Evolutionary conservation across 30 jellyfish, hydroid and myxozoan genomes (phyloP).

Genomic region (Turritopsis rubra): DNA sequence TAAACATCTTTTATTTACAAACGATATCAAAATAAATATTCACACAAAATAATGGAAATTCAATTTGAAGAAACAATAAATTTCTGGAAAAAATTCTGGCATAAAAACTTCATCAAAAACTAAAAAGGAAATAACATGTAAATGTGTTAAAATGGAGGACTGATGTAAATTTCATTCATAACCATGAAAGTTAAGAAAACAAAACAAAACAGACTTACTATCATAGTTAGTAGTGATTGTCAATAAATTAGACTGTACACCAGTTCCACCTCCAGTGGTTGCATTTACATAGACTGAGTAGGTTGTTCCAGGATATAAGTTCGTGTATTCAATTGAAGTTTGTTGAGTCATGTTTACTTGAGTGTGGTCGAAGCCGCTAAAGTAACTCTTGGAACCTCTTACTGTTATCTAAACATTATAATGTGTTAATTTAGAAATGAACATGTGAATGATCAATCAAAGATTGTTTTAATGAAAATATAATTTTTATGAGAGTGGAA

Average conservation of each 20-base stretch:
- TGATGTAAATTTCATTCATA: too few relatives aligned
- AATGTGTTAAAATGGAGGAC: too few relatives aligned
- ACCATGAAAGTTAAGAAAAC: not conserved
- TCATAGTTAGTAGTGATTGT: not conserved
- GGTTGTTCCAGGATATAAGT: slow-evolving; percentile 47
- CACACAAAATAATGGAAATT: too few relatives aligned
- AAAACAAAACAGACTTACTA: not conserved
- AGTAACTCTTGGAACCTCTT: not conserved
- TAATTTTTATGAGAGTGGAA: not conserved
- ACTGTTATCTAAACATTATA: not conserved
- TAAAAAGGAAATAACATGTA: too few relatives aligned
- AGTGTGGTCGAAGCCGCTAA: slow-evolving; percentile 15
- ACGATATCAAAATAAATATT: too few relatives aligned
- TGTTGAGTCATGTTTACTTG: not conserved
- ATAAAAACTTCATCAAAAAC: too few relatives aligned
- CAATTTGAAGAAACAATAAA: too few relatives aligned
- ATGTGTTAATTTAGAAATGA: not conserved
- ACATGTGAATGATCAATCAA: too few relatives aligned
- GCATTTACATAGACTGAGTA: slow-evolving; percentile 45
- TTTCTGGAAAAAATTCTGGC: too few relatives aligned
- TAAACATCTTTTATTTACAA: not conserved
- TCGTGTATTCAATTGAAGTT: not conserved
- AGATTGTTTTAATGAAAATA: not conserved
- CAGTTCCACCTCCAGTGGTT: slow-evolving; percentile 56
- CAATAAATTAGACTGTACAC: not conserved